These are phyloP conservation scores for Bambusicola thoracicus DNA, from an alignment of 2,113 vertebrate species.

Conservation along the genomic window DNA sequence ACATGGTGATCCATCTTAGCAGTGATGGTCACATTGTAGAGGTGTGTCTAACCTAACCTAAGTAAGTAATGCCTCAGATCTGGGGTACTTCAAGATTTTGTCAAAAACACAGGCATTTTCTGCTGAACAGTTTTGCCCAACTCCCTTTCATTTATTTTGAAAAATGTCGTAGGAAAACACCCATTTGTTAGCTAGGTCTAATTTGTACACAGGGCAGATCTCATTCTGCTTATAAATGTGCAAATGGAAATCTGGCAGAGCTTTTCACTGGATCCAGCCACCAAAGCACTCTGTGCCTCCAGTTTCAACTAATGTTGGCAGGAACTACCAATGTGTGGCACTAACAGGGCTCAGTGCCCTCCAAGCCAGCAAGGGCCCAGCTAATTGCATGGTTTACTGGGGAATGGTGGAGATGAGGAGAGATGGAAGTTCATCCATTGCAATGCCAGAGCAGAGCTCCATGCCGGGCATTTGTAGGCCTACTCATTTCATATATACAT, in stretches of 20 bases:
- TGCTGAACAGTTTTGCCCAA: background rate
- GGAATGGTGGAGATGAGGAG: background rate
- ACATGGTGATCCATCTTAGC: background rate
- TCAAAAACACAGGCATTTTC: background rate
- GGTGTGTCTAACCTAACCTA: background rate
- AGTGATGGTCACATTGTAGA: fast-evolving
- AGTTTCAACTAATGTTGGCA: fast-evolving
- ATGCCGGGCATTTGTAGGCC: background rate
- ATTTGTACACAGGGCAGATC: background rate
- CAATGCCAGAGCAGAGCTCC: background rate
- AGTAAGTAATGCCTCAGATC: background rate
- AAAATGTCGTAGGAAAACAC: background rate
- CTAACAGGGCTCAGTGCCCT: background rate
- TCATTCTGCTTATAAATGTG: background rate
- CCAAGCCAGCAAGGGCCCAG: background rate
- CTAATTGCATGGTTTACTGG: background rate
- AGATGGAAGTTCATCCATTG: background rate
- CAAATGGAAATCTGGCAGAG: background rate
- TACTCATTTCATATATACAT: background rate
- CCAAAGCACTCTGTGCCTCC: background rate
- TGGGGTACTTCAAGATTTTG: background rate
- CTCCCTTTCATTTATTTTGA: background rate
- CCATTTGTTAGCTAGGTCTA: background rate
- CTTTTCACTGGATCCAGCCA: background rate
- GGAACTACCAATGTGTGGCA: background rate